These are phyloP conservation scores for Acleris laterana DNA, from an alignment of 2,888 invertebrate genomes.

Conservation along the genomic window DNA sequence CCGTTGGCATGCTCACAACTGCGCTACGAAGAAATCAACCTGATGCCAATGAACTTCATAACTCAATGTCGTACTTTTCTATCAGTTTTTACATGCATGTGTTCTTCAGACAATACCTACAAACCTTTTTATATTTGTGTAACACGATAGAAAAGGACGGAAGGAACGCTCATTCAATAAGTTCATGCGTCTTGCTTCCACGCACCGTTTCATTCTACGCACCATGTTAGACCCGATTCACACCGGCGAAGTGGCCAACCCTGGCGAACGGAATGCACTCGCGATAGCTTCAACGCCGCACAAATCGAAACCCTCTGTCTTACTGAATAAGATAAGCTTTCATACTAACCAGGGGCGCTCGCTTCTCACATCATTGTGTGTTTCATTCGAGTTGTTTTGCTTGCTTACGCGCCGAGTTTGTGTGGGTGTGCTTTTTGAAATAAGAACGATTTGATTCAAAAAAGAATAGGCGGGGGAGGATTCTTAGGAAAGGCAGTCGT, in stretches of 20 bases:
- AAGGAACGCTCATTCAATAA: constrained; percentile 33
- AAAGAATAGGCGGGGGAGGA: neutral
- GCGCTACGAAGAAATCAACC: neutral
- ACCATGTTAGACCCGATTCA: constrained; percentile 78
- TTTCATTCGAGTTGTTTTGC: constrained; percentile 79
- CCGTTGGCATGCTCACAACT: constrained; percentile 33
- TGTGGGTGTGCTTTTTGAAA: constrained; percentile 7
- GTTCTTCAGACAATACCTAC: neutral
- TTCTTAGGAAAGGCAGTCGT: no score
- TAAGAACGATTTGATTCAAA: neutral
- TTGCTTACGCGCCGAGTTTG: constrained; percentile 71
- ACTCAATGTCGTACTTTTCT: neutral
- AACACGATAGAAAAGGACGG: constrained; percentile 15
- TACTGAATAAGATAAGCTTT: constrained; percentile 69
- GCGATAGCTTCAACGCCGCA: constrained; percentile 65
- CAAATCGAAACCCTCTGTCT: constrained; percentile 61
- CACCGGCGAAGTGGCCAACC: constrained; percentile 73
- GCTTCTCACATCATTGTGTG: constrained; percentile 82
- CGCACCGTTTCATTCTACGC: constrained; percentile 63
- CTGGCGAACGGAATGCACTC: constrained; percentile 58
- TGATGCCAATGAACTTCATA: neutral
- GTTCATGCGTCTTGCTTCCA: constrained; percentile 37
- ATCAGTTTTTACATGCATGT: neutral
- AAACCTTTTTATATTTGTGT: neutral
- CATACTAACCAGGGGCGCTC: constrained; percentile 70